These are phyloP conservation scores for Capreolus pygargus DNA, from an alignment of 2,113 vertebrate genomes.

Conservation along the genomic window DNA sequence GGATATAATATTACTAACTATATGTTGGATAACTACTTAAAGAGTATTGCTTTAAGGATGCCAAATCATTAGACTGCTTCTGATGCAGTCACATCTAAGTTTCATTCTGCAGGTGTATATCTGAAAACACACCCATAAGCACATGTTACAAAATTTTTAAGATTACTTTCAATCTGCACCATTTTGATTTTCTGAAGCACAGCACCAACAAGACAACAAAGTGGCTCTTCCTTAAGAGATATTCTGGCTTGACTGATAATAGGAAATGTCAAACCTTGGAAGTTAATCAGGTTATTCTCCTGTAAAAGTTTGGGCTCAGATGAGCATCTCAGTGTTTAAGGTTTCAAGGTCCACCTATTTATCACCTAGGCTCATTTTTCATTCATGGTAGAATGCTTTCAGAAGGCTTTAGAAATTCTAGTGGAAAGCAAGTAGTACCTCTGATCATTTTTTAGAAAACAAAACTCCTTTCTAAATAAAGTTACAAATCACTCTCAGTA, in stretches of 20 bases:
- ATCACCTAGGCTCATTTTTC: conserved; percentile 35
- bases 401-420: conserved; percentile 20
- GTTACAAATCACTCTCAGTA: background rate
- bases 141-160: background rate
- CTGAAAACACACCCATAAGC: background rate
- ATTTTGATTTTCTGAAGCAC: conserved; percentile 3
- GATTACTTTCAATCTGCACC: background rate
- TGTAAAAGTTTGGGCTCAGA: background rate
- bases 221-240: background rate
- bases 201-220: background rate
- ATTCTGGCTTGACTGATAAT: background rate
- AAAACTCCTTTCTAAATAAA: conserved; percentile 13
- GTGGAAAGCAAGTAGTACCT: background rate
- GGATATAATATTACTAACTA: background rate
- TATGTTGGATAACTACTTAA: background rate
- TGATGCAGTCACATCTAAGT: background rate
- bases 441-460: background rate
- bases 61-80: background rate
- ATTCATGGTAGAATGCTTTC: background rate
- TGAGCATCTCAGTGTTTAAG: background rate
- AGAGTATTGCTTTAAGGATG: background rate
- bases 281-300: conserved; percentile 29
- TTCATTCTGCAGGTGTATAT: background rate
- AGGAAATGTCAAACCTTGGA: background rate
- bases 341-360: background rate